Base-by-base conservation (phyloP, 2,888 invertebrate species). In the Volucella inanis region DNA sequence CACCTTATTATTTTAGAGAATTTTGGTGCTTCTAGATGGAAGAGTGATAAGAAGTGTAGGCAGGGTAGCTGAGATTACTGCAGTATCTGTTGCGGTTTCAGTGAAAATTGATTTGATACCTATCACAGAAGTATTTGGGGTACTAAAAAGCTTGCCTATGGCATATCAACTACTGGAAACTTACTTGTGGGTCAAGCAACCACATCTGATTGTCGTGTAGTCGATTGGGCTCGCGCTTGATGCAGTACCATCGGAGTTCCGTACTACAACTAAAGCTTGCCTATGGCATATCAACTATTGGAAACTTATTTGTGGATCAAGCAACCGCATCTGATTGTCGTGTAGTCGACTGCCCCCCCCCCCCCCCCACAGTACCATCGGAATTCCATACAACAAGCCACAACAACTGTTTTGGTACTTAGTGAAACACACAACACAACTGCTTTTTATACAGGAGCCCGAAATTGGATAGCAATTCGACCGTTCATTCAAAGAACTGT, bases 111-210 rank as follows among this genome's bases (percentile, higher is more conserved):
- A 97, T 11, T 91, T 95, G 39, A 94, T 96, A 87, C 97, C 97
- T 0, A 94, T 95, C 4, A 94, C 94, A 0, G 94, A 95, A 96
- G 96, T 87, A 90, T 96, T 43, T 95, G 95, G 94, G 97, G 97
- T 90, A 95, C 97, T 0, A 95, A 96, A 12, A 94, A 95, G 88
- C 93, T 97, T 12, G 96, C 97, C 0, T 94, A 95, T 89, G 97
- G 98, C 9, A 94, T 98, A 3, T 95, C 96, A 0, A 95, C 97
- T 0, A 94, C 99, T 61, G 96, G 96, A 3, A 94, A 95, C 43
- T 93, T 99, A 22, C 93, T 99, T 9, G 96, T 99, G 8, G 98
- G 99, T 91, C 92, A 98, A 96, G 98, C 98, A 8, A 98, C 99
- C 0, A 95, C 96, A 72, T 94, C 97, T 9, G 98, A 99, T 92